phyloP scores from a whole-genome alignment of 2,113 vertebrate genomes.

The Hipposideros armiger region DNA sequence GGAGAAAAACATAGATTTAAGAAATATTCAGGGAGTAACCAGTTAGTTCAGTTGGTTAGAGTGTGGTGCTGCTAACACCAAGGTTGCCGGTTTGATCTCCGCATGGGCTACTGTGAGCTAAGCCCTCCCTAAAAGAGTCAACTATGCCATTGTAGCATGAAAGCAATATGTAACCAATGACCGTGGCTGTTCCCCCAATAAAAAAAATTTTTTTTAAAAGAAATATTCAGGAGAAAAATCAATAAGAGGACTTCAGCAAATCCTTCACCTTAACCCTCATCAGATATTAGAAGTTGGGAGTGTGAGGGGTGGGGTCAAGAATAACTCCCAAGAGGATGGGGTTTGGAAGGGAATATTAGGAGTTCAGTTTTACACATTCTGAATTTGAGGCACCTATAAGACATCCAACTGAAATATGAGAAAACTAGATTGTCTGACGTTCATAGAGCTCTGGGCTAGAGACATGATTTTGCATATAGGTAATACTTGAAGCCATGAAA shows the following conservation, averaged over 20 bases:
- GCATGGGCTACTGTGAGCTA: no score
- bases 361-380: neutral
- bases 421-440: neutral
- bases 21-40: neutral
- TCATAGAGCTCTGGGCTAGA: neutral
- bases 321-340: neutral
- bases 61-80: no score
- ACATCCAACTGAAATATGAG: neutral
- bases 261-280: neutral
- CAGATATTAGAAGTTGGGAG: neutral
- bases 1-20: neutral
- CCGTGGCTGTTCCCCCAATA: no score
- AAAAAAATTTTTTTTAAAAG: no score
- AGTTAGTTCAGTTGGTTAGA: no score
- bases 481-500: constrained; percentile 5
- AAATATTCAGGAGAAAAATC: neutral
- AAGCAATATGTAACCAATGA: no score
- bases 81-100: no score
- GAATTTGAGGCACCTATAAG: neutral
- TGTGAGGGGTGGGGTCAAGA: neutral
- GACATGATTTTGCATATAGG: neutral
- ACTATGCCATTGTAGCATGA: no score
- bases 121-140: no score
- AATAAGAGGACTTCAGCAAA: neutral
- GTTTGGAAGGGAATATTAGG: constrained; percentile 31